These are phyloP conservation scores for Argentina silus DNA, from an alignment of 2,797 vertebrate genomes.

Conservation along the genomic window DNA sequence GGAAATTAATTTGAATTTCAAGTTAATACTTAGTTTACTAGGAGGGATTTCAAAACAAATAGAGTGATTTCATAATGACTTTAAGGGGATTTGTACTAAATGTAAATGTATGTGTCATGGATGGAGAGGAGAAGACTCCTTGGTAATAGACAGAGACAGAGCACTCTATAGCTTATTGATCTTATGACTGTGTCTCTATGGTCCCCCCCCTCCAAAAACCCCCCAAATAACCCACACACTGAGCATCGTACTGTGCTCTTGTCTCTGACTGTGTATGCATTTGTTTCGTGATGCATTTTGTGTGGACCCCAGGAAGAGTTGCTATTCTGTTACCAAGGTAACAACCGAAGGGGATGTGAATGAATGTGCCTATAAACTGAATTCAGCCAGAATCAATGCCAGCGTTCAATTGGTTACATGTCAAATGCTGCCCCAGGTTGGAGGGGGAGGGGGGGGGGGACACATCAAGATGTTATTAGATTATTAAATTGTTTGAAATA, in stretches of 20 bases:
- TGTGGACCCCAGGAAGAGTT: neutral
- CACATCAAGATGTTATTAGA: too few relatives aligned
- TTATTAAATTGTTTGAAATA: too few relatives aligned
- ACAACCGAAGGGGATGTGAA: constrained; percentile 8
- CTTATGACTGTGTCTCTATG: too few relatives aligned
- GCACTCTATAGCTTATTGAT: too few relatives aligned
- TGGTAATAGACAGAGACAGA: too few relatives aligned
- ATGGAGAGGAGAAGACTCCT: neutral
- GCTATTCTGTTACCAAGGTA: constrained; percentile 6
- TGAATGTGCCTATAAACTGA: neutral
- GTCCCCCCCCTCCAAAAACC: neutral
- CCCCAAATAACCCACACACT: neutral
- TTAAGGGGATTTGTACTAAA: neutral
- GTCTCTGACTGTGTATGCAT: neutral
- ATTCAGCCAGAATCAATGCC: constrained; percentile 16
- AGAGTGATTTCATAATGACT: neutral
- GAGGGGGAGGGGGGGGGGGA: neutral
- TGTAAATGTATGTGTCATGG: neutral
- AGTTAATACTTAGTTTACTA: too few relatives aligned
- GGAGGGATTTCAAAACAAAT: neutral
- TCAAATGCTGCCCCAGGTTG: neutral
- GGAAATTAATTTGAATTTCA: neutral
- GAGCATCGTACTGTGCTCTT: neutral
- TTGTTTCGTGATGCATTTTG: neutral
- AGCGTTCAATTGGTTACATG: neutral